Evolutionary conservation across 2,113 vertebrate species (phyloP).

Genomic region (Gila orcuttii): DNA sequence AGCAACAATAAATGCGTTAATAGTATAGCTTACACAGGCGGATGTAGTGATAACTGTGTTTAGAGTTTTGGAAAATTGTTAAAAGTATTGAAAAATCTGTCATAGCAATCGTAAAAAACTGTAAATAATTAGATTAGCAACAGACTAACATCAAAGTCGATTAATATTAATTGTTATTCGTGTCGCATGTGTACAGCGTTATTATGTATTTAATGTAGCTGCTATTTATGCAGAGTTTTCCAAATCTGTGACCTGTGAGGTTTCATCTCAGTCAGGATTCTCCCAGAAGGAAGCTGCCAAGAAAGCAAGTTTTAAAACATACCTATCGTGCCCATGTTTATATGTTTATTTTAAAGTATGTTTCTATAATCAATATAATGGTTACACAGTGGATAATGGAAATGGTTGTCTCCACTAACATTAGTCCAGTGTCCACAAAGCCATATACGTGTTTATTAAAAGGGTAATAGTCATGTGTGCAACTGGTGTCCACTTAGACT

Average conservation of each 20-base stretch:
- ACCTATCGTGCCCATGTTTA: background rate
- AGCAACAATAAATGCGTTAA: no score
- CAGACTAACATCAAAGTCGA: no score
- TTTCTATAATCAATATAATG: background rate
- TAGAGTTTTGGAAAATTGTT: no score
- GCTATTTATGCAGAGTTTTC: no score
- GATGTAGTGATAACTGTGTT: no score
- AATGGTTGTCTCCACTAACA: background rate
- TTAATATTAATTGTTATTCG: background rate
- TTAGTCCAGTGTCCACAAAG: background rate
- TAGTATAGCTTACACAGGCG: no score
- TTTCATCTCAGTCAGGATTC: background rate
- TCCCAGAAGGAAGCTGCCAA: background rate
- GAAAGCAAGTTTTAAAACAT: background rate
- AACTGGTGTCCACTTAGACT: background rate
- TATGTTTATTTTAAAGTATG: background rate
- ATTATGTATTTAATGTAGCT: background rate
- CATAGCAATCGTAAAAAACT: no score
- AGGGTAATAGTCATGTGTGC: background rate
- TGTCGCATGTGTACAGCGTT: background rate
- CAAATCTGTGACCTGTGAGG: background rate
- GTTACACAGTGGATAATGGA: constrained; percentile 3
- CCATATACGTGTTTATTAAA: background rate
- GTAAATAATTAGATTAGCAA: no score
- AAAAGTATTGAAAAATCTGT: no score